Conservation (phyloP, 2,888 invertebrate genomes). For the Tinea semifulvella region DNA sequence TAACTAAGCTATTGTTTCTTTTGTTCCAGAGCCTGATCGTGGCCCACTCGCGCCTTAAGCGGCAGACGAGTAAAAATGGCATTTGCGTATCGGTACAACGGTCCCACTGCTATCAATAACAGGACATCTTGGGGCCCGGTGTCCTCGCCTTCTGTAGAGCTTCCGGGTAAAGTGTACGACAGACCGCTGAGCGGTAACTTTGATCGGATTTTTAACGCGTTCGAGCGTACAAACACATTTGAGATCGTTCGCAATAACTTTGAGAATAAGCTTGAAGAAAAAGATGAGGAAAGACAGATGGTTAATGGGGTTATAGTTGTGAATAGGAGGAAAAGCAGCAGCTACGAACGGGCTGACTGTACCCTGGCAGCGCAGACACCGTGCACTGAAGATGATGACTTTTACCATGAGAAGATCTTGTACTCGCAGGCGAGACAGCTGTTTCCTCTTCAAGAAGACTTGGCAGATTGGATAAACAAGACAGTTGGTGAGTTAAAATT, state of each 20-base stretch:
- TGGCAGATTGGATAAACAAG: slow-evolving; percentile 89
- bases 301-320: slow-evolving; percentile 54
- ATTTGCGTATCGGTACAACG: slow-evolving; percentile 44
- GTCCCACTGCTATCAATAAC: slow-evolving; percentile 49
- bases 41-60: slow-evolving; percentile 23
- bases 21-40: slow-evolving; percentile 28
- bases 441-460: slow-evolving; percentile 84
- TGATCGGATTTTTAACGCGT: slow-evolving; percentile 60
- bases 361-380: slow-evolving; percentile 61
- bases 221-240: slow-evolving; percentile 60
- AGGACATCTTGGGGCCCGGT: slow-evolving; percentile 70
- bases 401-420: slow-evolving; percentile 76
- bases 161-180: slow-evolving; percentile 40
- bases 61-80: slow-evolving; percentile 32
- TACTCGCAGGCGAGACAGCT: slow-evolving; percentile 82
- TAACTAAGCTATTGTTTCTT: slow-evolving; percentile 12
- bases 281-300: slow-evolving; percentile 37
- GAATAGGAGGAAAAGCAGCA: slow-evolving; percentile 54
- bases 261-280: slow-evolving; percentile 26
- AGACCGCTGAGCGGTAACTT: slow-evolving; percentile 57
- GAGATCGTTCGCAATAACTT: slow-evolving; percentile 42
- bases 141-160: slow-evolving; percentile 46
- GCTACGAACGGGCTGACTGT: slow-evolving; percentile 57
- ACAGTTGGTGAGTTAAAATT: slow-evolving; percentile 73
- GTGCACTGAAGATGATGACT: slow-evolving; percentile 69